Conservation (phyloP, 2,797 vertebrate genomes). For the Myiotriccus ornatus region DNA sequence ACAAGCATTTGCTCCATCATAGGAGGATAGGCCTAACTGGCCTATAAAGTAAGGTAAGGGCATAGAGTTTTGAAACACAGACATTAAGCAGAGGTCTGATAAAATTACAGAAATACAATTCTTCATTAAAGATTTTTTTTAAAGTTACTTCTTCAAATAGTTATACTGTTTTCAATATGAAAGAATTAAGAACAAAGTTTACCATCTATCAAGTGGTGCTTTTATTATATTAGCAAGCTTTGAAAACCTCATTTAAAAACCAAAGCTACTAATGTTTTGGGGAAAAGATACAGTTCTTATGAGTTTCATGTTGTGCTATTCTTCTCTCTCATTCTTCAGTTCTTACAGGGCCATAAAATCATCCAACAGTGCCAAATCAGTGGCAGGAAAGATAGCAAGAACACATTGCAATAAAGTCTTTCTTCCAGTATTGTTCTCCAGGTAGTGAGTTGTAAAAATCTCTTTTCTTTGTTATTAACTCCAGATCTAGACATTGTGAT, state of each 20-base stretch:
- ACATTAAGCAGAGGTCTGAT: not conserved
- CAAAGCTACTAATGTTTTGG: not conserved
- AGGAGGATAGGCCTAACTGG: not conserved
- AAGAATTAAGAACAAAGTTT: not conserved
- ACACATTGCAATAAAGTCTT: not conserved
- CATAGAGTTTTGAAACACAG: not conserved
- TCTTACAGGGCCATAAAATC: not conserved
- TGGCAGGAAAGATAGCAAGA: not conserved
- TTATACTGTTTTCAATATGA: not conserved
- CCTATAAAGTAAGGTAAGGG: not conserved
- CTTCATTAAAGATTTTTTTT: not conserved
- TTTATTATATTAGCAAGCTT: not conserved
- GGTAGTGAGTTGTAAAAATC: not conserved
- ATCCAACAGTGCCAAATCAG: not conserved
- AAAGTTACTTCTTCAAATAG: not conserved
- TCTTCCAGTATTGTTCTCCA: not conserved
- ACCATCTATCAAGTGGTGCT: not conserved
- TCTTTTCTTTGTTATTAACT: not conserved
- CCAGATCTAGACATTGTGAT: not conserved
- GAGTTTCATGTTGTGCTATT: not conserved
- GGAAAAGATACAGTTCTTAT: not conserved
- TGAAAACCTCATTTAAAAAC: not conserved
- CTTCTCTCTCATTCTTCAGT: not conserved
- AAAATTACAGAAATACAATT: not conserved
- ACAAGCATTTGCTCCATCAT: not conserved